Percentiles rank a stretch among this genome's conserved stretches.
These are phyloP conservation scores for Hypsopygia costalis DNA, from an alignment of 2,888 invertebrate genomes.

Conservation along the genomic window DNA sequence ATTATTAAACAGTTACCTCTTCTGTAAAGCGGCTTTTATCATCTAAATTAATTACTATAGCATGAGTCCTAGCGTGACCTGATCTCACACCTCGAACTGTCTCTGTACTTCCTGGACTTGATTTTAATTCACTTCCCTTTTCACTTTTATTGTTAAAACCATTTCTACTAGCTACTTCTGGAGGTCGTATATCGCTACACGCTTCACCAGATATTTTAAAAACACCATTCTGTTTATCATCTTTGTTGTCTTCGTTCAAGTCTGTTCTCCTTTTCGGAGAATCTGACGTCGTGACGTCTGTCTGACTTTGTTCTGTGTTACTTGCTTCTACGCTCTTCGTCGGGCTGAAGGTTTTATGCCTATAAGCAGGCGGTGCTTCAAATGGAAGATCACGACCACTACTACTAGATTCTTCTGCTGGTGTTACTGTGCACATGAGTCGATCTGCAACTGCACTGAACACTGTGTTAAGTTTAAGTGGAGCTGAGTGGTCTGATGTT, in stretches of 20 bases:
- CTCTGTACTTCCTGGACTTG: conserved; percentile 59
- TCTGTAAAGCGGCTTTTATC: conserved; percentile 90
- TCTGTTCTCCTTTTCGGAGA: conserved; percentile 58
- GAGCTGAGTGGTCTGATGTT: conserved; percentile 69
- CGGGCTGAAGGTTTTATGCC: conserved; percentile 74
- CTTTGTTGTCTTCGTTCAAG: conserved; percentile 46
- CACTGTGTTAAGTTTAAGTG: conserved; percentile 72
- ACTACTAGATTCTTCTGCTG: conserved; percentile 72
- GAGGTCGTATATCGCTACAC: conserved; percentile 65
- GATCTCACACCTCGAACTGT: conserved; percentile 70
- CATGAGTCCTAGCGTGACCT: conserved; percentile 86
- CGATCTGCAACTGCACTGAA: conserved; percentile 76
- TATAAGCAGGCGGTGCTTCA: conserved; percentile 68
- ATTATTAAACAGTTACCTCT: conserved; percentile 86
- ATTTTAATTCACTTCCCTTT: conserved; percentile 50
- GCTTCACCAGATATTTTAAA: conserved; percentile 73
- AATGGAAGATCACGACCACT: conserved; percentile 71
- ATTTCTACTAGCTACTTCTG: conserved; percentile 56
- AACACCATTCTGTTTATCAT: conserved; percentile 63
- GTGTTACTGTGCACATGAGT: conserved; percentile 74
- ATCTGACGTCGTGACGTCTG: conserved; percentile 66
- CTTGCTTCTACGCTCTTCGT: conserved; percentile 61
- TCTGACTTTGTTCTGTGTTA: conserved; percentile 63
- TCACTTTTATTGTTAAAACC: conserved; percentile 59
- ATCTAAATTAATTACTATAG: conserved; percentile 89